These are phyloP conservation scores for Periophthalmus modestus DNA, from an alignment of 2,113 vertebrate species.

Conservation along the genomic window DNA sequence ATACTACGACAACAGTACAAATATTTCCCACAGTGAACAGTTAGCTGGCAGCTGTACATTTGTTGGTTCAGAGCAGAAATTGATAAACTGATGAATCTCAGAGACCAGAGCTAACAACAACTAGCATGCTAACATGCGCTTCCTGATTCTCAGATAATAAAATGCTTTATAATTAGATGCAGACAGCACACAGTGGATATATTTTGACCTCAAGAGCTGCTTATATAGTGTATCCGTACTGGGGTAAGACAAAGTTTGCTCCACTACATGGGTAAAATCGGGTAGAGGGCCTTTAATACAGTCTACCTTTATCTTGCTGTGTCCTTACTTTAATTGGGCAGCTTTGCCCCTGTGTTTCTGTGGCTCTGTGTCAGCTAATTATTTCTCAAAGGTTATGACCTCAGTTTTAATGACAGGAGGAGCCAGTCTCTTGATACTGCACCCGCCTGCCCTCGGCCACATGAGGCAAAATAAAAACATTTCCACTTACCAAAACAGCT, in stretches of 20 bases:
- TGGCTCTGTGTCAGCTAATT: conserved; percentile 24
- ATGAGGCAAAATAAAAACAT: conserved; percentile 13
- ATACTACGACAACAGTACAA: background rate
- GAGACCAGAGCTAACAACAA: no score
- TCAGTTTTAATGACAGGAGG: conserved; percentile 25
- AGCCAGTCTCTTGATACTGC: conserved; percentile 22
- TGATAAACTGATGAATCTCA: background rate
- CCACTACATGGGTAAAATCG: no score
- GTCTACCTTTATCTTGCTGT: background rate
- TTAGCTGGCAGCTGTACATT: background rate
- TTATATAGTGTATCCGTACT: no score
- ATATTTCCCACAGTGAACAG: background rate
- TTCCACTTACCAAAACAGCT: conserved; percentile 9
- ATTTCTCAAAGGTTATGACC: conserved; percentile 34
- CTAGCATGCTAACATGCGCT: no score
- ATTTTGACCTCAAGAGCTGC: no score
- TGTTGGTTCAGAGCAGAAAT: background rate
- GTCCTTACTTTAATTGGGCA: conserved; percentile 19
- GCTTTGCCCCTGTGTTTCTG: conserved; percentile 14
- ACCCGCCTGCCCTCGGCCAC: conserved; percentile 28
- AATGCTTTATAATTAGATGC: no score
- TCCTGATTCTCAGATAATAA: no score
- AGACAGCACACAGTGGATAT: no score
- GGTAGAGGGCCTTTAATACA: background rate
- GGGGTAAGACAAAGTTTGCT: no score